phyloP scores from a whole-genome alignment of 2,888 invertebrate genomes.

The Apocheima hispidaria region DNA sequence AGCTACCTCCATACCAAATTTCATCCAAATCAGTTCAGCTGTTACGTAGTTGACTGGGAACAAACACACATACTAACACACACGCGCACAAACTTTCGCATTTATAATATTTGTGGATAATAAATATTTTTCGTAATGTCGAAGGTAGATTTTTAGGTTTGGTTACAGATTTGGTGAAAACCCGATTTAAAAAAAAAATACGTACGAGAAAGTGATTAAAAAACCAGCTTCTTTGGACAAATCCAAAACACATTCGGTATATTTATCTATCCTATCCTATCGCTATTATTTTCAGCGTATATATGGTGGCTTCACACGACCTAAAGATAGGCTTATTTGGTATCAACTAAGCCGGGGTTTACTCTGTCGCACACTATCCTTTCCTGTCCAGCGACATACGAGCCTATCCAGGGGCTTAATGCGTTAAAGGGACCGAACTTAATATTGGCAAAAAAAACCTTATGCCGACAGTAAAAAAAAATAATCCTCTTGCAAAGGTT shows the following conservation, averaged over 20 bases:
- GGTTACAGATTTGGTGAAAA: too few relatives aligned
- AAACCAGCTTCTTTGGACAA: not conserved
- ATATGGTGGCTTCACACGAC: not conserved
- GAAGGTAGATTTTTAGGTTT: too few relatives aligned
- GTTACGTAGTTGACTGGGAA: too few relatives aligned
- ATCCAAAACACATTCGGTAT: not conserved
- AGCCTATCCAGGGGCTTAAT: conserved; percentile 13
- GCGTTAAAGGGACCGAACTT: conserved; percentile 21
- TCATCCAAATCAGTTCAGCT: too few relatives aligned
- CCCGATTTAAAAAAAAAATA: too few relatives aligned
- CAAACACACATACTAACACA: too few relatives aligned
- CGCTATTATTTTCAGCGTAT: not conserved
- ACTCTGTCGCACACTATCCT: conserved; percentile 24
- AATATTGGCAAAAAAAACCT: not conserved
- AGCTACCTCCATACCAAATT: too few relatives aligned
- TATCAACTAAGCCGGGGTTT: conserved; percentile 22
- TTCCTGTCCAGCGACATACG: conserved; percentile 13
- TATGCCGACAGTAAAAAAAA: not conserved
- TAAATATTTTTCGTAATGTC: too few relatives aligned
- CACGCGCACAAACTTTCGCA: too few relatives aligned
- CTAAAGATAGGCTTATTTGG: conserved; percentile 20
- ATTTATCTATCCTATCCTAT: not conserved
- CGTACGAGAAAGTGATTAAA: not conserved
- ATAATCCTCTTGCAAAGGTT: not conserved
- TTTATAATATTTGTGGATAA: too few relatives aligned